Percentiles rank a stretch among this genome's conserved stretches.
Conservation (phyloP, 2,113 vertebrate species). For the Syngnathus floridae region DNA sequence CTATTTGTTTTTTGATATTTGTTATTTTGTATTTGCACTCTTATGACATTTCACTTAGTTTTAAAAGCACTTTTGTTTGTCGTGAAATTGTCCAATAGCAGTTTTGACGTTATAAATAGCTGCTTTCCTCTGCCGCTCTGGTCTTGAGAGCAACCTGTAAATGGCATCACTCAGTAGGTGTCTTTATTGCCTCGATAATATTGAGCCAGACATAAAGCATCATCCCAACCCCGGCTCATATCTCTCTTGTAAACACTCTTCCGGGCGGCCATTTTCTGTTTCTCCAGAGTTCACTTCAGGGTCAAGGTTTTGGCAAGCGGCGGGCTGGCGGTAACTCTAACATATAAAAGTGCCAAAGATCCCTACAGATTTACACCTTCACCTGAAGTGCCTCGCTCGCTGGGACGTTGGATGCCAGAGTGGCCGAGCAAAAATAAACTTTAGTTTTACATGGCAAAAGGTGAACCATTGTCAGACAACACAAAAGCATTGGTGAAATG, state of each 20-base stretch:
- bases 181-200: neutral
- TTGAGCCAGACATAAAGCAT: neutral
- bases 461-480: too few species aligned
- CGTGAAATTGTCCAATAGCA: neutral
- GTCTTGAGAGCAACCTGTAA: neutral
- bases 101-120: too few species aligned
- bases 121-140: neutral
- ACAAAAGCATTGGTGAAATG: too few species aligned
- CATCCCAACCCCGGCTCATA: neutral
- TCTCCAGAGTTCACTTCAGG: conserved; percentile 15
- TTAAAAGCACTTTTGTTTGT: too few species aligned
- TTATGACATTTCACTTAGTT: too few species aligned
- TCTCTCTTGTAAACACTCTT: neutral
- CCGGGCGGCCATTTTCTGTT: conserved; percentile 7
- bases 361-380: conserved; percentile 12
- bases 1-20: too few species aligned
- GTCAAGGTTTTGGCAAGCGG: conserved; percentile 12
- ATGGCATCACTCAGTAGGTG: neutral
- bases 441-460: neutral
- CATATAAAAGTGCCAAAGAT: conserved; percentile 22
- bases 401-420: conserved; percentile 12
- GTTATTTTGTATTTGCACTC: too few species aligned
- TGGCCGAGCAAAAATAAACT: conserved; percentile 22
- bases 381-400: neutral
- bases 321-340: conserved; percentile 13